Evolutionary conservation across 2,888 invertebrate species (phyloP), one percentile per base, ranked within the genome.

Genomic region (Hermaeophaga mercurialis): DNA sequence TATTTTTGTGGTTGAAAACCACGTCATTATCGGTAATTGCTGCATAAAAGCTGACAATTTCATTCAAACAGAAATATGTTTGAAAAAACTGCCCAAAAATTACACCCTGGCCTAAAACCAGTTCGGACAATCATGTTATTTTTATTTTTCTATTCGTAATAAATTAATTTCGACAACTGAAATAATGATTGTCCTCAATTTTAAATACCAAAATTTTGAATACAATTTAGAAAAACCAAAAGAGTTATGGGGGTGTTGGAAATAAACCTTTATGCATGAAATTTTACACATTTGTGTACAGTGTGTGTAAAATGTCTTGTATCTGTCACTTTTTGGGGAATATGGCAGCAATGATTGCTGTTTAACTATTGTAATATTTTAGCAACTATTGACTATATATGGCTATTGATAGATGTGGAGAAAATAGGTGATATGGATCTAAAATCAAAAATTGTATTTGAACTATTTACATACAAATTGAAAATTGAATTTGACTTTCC

Each of bases 251-350:
- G 64, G 61, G 61, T 64, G 62, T 64, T 56, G 41, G 58, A 62
- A 57, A 56, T 45, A 15, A 59, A 66, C 66, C 67, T 66, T 68
- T 68, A 69, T 67, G 69, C 68, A 58, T 45, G 59, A 61, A 58
- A 69, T 69, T 67, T 68, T 67, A 69, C 68, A 67, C 66, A 50
- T 41, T 61, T 33, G 19, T 45, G 50, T 44, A 43, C 26, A 41
- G 43, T 55, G 47, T 63, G 65, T 68, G 66, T 65, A 67, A 67
- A 68, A 69, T 64, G 67, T 66, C 66, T 68, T 56, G 52, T 49
- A 15, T 60, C 48, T 64, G 77, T 77, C 77, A 75, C 75, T 73
- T 75, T 75, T 75, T 73, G 71, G 76, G 76, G 76, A 75, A 69
- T 69, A 56, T 68, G 64, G 58, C 64, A 67, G 66, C 64, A 65